Evolutionary conservation across 1,140 invertebrate genomes (phyloP).

Genomic region (Lamellibrachia luymesi): DNA sequence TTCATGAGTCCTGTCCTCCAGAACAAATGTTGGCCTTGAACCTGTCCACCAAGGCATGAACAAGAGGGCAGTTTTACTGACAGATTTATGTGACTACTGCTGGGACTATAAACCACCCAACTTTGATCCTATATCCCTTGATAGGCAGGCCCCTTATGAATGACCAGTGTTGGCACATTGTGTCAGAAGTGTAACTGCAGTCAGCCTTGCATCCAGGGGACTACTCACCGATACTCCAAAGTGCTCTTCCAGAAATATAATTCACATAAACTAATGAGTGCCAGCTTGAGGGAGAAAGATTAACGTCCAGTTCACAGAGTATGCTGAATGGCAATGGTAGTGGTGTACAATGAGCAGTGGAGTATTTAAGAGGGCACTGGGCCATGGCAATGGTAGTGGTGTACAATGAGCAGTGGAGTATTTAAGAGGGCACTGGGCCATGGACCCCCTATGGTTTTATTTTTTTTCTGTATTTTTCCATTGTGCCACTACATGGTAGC

Average conservation of each 20-base stretch:
- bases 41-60: neutral
- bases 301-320: neutral
- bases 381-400: neutral
- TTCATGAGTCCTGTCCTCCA: too few species aligned
- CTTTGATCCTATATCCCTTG: neutral
- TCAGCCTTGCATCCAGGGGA: neutral
- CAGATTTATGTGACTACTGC: neutral
- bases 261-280: conserved; percentile 1
- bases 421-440: neutral
- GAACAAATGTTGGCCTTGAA: neutral
- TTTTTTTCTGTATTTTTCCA: too few species aligned
- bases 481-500: too few species aligned
- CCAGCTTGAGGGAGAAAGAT: neutral
- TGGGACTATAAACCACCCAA: neutral
- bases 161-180: neutral
- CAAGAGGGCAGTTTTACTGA: neutral
- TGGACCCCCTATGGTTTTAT: too few species aligned
- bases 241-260: neutral
- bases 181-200: neutral
- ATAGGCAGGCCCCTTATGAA: neutral
- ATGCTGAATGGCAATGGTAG: neutral
- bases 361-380: too few species aligned
- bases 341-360: neutral
- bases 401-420: neutral
- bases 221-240: neutral